These are phyloP conservation scores for Callithrix jacchus DNA, from an alignment of 2,113 vertebrate species.

Conservation along the genomic window DNA sequence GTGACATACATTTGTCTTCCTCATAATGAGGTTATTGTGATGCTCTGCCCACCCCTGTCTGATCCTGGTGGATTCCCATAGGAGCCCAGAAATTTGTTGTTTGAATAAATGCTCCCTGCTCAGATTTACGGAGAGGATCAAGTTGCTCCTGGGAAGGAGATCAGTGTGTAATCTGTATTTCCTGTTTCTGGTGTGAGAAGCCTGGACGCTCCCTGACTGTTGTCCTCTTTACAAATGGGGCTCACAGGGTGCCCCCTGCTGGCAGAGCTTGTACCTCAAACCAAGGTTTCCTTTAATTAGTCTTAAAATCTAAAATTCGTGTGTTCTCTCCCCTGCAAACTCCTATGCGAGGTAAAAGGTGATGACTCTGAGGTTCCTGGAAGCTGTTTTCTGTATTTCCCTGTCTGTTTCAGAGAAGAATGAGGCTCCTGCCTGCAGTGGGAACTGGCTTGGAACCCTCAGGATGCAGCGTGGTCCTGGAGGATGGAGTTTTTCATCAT, in stretches of 20 bases:
- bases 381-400: background rate
- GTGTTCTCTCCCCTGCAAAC: background rate
- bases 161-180: rapidly evolving
- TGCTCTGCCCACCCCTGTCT: too few species aligned
- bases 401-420: background rate
- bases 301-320: background rate
- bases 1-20: background rate
- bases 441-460: background rate
- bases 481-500: background rate
- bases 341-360: background rate
- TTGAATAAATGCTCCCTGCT: background rate
- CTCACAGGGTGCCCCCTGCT: background rate
- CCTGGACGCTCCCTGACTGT: background rate
- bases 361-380: background rate
- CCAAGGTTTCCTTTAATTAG: background rate
- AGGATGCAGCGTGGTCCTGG: rapidly evolving
- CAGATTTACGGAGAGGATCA: background rate
- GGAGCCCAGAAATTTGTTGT: background rate
- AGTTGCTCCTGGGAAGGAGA: too few species aligned
- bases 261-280: background rate
- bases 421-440: background rate
- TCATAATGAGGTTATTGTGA: too few species aligned
- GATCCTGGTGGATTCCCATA: background rate
- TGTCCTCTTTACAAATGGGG: background rate
- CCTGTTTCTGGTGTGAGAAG: background rate